phyloP scores from a whole-genome alignment of 1,140 invertebrate genomes.

The Euura lappo region DNA sequence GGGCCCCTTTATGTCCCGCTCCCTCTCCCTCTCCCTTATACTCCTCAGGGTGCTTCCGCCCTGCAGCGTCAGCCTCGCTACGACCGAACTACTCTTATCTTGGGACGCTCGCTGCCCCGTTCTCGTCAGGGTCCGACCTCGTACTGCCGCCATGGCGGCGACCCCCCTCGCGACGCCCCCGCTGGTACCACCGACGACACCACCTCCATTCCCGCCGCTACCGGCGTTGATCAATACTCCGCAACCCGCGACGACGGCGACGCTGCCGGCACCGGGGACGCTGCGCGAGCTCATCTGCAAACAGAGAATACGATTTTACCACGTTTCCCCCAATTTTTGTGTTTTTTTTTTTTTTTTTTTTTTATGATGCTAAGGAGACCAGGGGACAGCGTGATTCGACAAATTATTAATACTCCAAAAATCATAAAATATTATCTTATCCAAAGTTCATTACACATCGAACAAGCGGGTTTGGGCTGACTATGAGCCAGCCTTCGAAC shows the following conservation, averaged over 20 bases:
- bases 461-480: too few species aligned
- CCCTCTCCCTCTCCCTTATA: too few species aligned
- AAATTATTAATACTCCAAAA: too few species aligned
- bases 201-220: background rate
- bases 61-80: background rate
- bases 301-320: background rate
- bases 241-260: background rate
- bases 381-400: too few species aligned
- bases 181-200: background rate
- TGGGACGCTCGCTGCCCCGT: background rate
- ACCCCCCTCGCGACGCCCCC: slow-evolving; percentile 4
- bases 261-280: background rate
- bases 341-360: too few species aligned
- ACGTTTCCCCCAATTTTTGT: too few species aligned
- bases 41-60: background rate
- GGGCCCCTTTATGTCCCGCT: too few species aligned
- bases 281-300: slow-evolving; percentile 6
- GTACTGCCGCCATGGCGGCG: background rate
- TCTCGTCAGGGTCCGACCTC: slow-evolving; percentile 11
- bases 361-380: too few species aligned
- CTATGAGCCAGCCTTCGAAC: too few species aligned
- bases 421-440: too few species aligned
- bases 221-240: background rate
- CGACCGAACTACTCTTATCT: background rate
- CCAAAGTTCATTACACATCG: too few species aligned